These are phyloP conservation scores for Drosophila koepferae DNA, from an alignment of 2,888 invertebrate genomes.

Conservation along the genomic window DNA sequence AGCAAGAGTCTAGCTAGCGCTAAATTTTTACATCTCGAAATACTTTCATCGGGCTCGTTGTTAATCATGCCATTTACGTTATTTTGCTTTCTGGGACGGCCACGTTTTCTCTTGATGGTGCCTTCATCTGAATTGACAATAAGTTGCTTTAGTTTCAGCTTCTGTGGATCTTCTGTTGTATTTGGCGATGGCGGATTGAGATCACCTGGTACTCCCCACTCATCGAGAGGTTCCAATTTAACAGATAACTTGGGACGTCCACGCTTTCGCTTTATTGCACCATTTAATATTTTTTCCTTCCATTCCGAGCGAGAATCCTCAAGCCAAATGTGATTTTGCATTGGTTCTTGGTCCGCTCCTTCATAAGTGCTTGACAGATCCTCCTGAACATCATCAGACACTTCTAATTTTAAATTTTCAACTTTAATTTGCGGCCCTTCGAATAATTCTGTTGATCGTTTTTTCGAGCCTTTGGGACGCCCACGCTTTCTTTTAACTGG, in stretches of 20 bases:
- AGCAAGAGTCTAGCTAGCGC: conserved; percentile 37
- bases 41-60: not conserved
- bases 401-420: not conserved
- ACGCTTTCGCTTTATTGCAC: conserved; percentile 28
- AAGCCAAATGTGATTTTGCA: conserved; percentile 27
- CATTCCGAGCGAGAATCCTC: conserved; percentile 1
- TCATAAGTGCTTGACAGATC: not conserved
- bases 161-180: not conserved
- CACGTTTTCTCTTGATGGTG: conserved; percentile 33
- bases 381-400: not conserved
- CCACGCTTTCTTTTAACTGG: conserved; percentile 25
- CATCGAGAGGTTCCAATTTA: not conserved
- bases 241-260: conserved; percentile 21
- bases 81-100: conserved; percentile 36
- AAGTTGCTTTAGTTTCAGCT: not conserved
- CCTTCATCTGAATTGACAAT: not conserved
- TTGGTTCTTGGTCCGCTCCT: not conserved
- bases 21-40: conserved; percentile 25
- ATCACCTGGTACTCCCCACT: not conserved
- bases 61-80: not conserved
- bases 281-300: not conserved
- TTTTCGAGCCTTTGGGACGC: conserved; percentile 24
- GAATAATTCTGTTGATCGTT: not conserved
- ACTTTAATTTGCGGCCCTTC: not conserved
- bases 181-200: not conserved